phyloP scores from a whole-genome alignment of 2,797 vertebrate species.

The Amblyraja radiata region DNA sequence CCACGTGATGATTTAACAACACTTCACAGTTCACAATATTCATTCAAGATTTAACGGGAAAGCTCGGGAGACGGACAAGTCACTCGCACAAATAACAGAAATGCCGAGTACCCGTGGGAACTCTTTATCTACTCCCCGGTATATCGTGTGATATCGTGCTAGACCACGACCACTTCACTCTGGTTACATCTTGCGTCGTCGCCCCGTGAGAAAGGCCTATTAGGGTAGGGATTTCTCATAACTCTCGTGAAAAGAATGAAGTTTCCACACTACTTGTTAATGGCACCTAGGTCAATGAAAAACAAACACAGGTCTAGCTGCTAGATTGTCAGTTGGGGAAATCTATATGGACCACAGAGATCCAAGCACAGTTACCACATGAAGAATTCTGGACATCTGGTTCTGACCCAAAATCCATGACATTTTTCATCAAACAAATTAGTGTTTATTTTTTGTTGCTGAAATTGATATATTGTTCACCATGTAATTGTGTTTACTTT shows the following conservation, averaged over 20 bases:
- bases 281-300: not conserved
- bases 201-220: too few relatives aligned
- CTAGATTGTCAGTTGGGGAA: not conserved
- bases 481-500: not conserved
- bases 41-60: too few relatives aligned
- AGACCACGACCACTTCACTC: too few relatives aligned
- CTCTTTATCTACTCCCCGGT: too few relatives aligned
- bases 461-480: not conserved
- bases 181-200: too few relatives aligned
- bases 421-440: not conserved
- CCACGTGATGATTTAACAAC: too few relatives aligned
- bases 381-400: not conserved
- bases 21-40: too few relatives aligned
- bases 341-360: not conserved
- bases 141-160: too few relatives aligned
- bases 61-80: too few relatives aligned
- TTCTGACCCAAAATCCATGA: conserved; percentile 9
- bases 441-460: not conserved
- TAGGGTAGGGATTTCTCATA: not conserved
- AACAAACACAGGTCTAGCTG: not conserved
- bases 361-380: conserved; percentile 15
- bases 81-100: too few relatives aligned
- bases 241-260: not conserved
- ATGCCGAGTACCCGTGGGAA: too few relatives aligned
- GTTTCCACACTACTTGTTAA: not conserved